Percentiles rank a stretch among this genome's conserved stretches.
These are phyloP conservation scores for Neolamprologus devosi DNA, from an alignment of 2,113 vertebrate genomes.

Conservation along the genomic window DNA sequence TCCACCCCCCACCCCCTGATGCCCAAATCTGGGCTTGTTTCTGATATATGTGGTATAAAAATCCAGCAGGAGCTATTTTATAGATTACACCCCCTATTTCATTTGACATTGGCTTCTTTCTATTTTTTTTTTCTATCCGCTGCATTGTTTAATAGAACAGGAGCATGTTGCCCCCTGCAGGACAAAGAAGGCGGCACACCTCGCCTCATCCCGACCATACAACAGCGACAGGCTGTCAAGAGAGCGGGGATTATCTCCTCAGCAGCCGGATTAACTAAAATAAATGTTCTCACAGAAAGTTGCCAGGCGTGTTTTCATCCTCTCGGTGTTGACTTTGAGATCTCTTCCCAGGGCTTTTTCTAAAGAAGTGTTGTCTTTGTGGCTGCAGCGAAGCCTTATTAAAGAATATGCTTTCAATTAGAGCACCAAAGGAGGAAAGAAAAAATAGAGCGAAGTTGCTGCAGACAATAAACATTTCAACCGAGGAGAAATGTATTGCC, in stretches of 20 bases:
- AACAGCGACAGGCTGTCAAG: background rate
- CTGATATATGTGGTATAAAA: slow-evolving; percentile 23
- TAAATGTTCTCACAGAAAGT: slow-evolving; percentile 47
- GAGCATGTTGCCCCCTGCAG: slow-evolving; percentile 34
- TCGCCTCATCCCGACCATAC: background rate
- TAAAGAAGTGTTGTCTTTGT: background rate
- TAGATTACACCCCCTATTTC: slow-evolving; percentile 15
- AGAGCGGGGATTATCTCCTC: slow-evolving; percentile 19
- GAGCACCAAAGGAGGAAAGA: background rate
- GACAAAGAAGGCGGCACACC: background rate
- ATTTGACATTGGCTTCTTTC: background rate
- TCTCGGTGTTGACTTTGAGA: slow-evolving; percentile 5
- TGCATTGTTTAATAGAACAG: background rate
- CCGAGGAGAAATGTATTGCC: slow-evolving; percentile 12
- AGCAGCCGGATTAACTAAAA: slow-evolving; percentile 19
- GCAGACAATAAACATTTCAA: slow-evolving; percentile 37
- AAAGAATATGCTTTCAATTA: slow-evolving; percentile 54
- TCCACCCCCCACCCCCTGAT: background rate
- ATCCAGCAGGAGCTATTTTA: slow-evolving; percentile 17
- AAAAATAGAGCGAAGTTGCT: background rate
- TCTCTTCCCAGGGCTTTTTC: slow-evolving; percentile 1
- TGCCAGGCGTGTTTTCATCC: slow-evolving; percentile 11
- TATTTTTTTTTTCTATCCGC: background rate
- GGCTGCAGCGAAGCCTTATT: background rate
- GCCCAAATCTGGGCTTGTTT: background rate